phyloP scores from a whole-genome alignment of 2,113 vertebrate species.

The Hyperopisus bebe region DNA sequence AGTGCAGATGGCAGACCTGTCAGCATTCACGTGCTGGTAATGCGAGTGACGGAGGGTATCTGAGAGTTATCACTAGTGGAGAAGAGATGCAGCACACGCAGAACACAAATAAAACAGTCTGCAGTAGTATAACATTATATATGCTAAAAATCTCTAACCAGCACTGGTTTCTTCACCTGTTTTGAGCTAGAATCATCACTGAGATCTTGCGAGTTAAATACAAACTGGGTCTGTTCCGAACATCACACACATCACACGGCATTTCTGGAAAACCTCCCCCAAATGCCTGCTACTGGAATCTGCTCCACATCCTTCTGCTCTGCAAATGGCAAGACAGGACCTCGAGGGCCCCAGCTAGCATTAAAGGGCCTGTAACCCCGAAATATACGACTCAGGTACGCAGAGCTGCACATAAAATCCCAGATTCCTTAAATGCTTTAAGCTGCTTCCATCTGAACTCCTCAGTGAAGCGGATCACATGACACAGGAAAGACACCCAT shows the following conservation, averaged over 20 bases:
- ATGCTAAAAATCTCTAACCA: not conserved
- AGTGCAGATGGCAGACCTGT: not conserved
- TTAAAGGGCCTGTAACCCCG: not conserved
- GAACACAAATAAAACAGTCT: not conserved
- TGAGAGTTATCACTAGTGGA: not conserved
- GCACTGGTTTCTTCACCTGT: not conserved
- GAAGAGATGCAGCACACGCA: not conserved
- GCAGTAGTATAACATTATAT: not conserved
- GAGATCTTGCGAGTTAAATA: not conserved
- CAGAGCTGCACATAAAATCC: not conserved
- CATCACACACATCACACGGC: not conserved
- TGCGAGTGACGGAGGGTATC: not conserved
- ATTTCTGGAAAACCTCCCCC: not conserved
- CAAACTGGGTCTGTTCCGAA: not conserved
- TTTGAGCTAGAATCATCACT: not conserved
- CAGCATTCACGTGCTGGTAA: not conserved
- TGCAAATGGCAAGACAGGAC: not conserved
- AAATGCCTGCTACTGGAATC: not conserved
- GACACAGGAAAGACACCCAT: not conserved
- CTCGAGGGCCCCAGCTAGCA: not conserved
- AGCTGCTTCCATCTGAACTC: not conserved
- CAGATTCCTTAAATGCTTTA: not conserved
- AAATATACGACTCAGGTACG: not conserved
- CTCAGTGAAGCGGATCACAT: not conserved
- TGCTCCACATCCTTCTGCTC: not conserved